Evolutionary conservation across 2,797 vertebrate genomes (phyloP), one percentile per base, ranked within the genome.

Genomic region (Chelidonichthys spinosus): DNA sequence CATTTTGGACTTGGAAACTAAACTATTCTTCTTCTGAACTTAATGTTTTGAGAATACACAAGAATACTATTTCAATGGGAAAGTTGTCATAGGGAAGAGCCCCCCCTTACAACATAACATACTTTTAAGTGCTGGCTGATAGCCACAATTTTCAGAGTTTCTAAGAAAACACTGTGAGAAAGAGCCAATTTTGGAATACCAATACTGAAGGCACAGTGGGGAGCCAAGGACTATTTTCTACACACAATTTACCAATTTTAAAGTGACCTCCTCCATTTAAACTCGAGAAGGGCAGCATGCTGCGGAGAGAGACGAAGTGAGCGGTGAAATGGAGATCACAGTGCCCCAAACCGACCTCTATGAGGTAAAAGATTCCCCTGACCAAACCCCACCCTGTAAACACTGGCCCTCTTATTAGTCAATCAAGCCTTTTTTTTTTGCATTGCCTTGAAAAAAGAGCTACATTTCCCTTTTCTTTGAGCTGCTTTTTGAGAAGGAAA

Each of bases 221-320:
- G 76, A 88, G 76, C 76, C 69, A 47, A 75, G 85, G 59, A 53
- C 86, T 86, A 90, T 91, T 91, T 91, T 91, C 89, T 90, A 88
- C 90, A 93, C 91, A 89, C 89, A 92, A 92, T 93, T 94, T 90
- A 90, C 90, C 88, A 88, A 92, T 93, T 92, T 92, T 77, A 78
- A 85, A 88, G 87, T 87, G 90, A 93, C 90, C 90, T 86, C 85
- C 65, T 84, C 81, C 82, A 89, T 91, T 93, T 92, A 89, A 91
- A 92, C 75, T 90, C 7, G 84, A 92, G 88, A 90, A 89, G 89
- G 91, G 86, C 82, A 84, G 78, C 89, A 77, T 83, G 84, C 91
- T 87, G 89, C 7, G 73, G 86, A 85, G 85, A 91, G 86, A 70
- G 85, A 86, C 46, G 83, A 91, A 88, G 87, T 90, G 86, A 89